Evolutionary conservation across 2,888 invertebrate species (phyloP).

Genomic region (Adineta ricciae): DNA sequence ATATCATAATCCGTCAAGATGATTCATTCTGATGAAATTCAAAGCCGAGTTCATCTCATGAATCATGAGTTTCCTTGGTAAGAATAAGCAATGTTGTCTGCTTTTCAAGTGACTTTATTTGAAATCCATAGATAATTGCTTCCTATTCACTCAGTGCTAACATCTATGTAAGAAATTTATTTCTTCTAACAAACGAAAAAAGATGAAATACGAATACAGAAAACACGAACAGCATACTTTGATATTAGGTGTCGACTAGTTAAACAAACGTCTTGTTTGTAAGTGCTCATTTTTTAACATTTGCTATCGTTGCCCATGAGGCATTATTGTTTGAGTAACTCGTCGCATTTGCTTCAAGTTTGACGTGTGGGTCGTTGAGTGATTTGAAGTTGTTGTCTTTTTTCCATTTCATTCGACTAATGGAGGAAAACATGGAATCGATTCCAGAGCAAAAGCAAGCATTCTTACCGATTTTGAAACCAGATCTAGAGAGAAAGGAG

Average conservation of each 20-base stretch:
- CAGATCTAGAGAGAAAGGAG: not conserved
- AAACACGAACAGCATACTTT: not conserved
- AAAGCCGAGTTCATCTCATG: no score
- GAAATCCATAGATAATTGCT: no score
- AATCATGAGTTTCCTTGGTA: no score
- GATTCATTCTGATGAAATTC: no score
- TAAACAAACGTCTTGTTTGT: not conserved
- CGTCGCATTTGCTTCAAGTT: constrained; percentile 26
- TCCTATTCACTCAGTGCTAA: no score
- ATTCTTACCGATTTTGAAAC: not conserved
- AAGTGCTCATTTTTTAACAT: not conserved
- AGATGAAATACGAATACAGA: not conserved
- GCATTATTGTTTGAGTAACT: not conserved
- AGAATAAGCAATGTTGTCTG: no score
- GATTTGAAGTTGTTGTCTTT: constrained; percentile 43
- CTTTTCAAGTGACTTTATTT: no score
- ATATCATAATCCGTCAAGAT: no score
- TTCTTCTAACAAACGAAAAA: not conserved
- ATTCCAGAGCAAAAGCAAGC: not conserved
- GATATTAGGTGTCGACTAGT: not conserved
- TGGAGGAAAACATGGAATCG: constrained; percentile 41
- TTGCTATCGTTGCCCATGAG: not conserved
- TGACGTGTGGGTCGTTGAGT: constrained; percentile 34
- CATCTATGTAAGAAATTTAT: no score
- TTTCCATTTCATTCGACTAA: constrained; percentile 49